These are phyloP conservation scores for Plectropomus leopardus DNA, from an alignment of 2,113 vertebrate genomes.

Conservation along the genomic window DNA sequence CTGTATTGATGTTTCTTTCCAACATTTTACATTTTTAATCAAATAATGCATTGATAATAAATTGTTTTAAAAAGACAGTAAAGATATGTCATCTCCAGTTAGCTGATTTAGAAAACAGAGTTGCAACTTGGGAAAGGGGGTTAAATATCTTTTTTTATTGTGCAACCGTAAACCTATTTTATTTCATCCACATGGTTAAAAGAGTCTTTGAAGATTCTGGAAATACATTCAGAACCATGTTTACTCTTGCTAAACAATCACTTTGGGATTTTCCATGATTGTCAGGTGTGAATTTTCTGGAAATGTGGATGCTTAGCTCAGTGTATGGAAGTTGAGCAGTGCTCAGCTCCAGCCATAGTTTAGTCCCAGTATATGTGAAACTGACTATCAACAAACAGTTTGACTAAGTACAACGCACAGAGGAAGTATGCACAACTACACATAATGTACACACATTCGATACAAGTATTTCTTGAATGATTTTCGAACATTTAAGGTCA, in stretches of 20 bases:
- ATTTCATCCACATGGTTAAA: neutral
- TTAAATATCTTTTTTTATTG: neutral
- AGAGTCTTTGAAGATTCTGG: neutral
- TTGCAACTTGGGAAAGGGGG: neutral
- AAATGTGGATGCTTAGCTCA: neutral
- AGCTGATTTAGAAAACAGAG: neutral
- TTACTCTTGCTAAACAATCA: neutral
- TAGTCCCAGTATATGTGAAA: neutral
- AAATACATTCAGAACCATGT: neutral
- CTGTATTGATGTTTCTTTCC: neutral
- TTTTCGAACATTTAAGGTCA: neutral
- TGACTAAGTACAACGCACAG: neutral
- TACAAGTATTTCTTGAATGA: neutral
- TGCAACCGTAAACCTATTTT: neutral
- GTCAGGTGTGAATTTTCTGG: neutral
- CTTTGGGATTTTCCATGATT: neutral
- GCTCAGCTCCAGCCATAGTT: neutral
- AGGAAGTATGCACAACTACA: neutral
- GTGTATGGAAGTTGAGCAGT: neutral
- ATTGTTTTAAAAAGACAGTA: neutral
- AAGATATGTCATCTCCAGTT: neutral
- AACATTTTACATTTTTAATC: neutral
- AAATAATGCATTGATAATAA: too few relatives aligned
- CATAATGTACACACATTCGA: neutral
- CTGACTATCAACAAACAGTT: neutral